These are phyloP conservation scores for Tribolium freemani DNA, from an alignment of 2,888 invertebrate genomes.

Conservation along the genomic window DNA sequence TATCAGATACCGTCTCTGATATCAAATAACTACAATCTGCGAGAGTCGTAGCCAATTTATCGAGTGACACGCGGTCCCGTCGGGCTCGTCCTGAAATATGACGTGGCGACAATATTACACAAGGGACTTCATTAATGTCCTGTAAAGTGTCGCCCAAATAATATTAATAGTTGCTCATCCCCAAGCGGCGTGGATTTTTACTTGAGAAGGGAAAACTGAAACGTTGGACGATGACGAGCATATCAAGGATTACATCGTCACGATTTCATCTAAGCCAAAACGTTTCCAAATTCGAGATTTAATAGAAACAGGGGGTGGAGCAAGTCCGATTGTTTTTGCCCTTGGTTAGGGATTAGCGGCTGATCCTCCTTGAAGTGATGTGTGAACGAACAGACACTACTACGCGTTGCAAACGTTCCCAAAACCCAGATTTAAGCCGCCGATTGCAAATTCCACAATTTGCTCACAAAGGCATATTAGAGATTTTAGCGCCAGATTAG, in stretches of 20 bases:
- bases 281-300: constrained; percentile 23
- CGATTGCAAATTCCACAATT: background rate
- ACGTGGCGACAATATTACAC: constrained; percentile 69
- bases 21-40: constrained; percentile 55
- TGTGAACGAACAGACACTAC: constrained; percentile 66
- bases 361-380: constrained; percentile 66
- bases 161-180: constrained; percentile 68
- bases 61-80: constrained; percentile 62
- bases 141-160: constrained; percentile 69
- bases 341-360: constrained; percentile 68
- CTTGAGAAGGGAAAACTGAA: constrained; percentile 22
- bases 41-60: constrained; percentile 63
- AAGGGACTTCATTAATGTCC: constrained; percentile 70
- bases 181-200: constrained; percentile 41
- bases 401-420: constrained; percentile 43
- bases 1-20: constrained; percentile 49
- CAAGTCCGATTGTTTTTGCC: constrained; percentile 66
- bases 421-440: constrained; percentile 22
- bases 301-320: constrained; percentile 26
- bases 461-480: background rate
- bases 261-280: constrained; percentile 10
- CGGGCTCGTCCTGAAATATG: constrained; percentile 65
- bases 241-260: constrained; percentile 23
- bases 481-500: background rate
- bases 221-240: constrained; percentile 4